Conservation (phyloP, 2,113 vertebrate genomes). For the Smithornis capensis region DNA sequence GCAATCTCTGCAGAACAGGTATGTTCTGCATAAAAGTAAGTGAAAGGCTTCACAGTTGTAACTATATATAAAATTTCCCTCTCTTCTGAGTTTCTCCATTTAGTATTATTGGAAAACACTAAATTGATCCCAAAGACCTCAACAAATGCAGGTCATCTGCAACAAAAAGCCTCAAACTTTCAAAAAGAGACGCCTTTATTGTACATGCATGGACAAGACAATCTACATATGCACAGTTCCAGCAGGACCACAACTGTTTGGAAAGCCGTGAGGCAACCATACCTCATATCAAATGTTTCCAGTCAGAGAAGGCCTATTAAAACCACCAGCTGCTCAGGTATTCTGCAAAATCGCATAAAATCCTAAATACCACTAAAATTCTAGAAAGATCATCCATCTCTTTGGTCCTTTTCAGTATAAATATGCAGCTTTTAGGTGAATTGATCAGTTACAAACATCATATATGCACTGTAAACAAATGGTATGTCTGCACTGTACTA, state of each 20-base stretch:
- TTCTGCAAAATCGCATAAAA: not conserved
- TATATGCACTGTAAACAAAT: not conserved
- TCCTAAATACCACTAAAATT: not conserved
- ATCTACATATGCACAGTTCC: not conserved
- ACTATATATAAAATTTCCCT: not conserved
- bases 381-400: not conserved
- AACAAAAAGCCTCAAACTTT: not conserved
- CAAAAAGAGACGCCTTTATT: not conserved
- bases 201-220: not conserved
- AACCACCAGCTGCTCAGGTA: not conserved
- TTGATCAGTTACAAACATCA: not conserved
- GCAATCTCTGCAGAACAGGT: not conserved
- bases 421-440: not conserved
- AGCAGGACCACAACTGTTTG: not conserved
- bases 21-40: no score
- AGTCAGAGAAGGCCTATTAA: not conserved
- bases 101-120: not conserved
- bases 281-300: not conserved
- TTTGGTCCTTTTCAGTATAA: not conserved
- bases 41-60: not conserved
- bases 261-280: not conserved
- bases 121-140: not conserved
- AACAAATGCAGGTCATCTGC: not conserved
- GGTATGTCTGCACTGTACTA: not conserved
- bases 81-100: not conserved